Conservation (phyloP, 2,797 vertebrate species). For the Valencia hispanica region DNA sequence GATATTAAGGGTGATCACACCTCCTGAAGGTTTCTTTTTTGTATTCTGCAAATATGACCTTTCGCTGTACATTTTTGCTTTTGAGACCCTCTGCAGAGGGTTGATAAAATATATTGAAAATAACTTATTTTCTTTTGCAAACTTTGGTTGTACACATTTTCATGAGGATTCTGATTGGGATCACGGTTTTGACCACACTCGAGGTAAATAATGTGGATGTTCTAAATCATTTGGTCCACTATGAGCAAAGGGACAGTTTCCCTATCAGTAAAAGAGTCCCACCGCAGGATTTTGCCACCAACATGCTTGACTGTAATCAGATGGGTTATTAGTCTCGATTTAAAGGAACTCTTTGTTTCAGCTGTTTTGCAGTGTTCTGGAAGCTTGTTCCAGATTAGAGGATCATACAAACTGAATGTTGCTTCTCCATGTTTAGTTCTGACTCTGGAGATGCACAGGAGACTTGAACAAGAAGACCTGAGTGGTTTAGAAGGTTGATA, state of each 20-base stretch:
- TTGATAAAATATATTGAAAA: background rate
- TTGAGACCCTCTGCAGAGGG: background rate
- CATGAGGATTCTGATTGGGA: background rate
- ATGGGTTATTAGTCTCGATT: too few relatives aligned
- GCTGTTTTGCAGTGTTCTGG: too few relatives aligned
- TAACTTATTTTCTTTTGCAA: background rate
- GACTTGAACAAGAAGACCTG: too few relatives aligned
- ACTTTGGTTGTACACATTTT: background rate
- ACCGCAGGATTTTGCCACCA: background rate
- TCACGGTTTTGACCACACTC: background rate
- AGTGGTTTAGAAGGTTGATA: too few relatives aligned
- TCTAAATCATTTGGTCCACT: background rate
- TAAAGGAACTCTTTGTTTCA: too few relatives aligned
- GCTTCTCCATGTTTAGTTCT: too few relatives aligned
- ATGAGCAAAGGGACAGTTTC: background rate
- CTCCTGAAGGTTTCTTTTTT: conserved; percentile 15
- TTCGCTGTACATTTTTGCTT: background rate
- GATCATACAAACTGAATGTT: too few relatives aligned
- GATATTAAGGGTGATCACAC: conserved; percentile 44
- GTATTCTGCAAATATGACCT: background rate
- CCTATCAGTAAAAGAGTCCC: background rate
- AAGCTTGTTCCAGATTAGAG: too few relatives aligned
- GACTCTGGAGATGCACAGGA: too few relatives aligned
- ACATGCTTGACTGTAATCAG: background rate
- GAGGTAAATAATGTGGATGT: background rate